Percentiles rank a stretch among this genome's conserved stretches.
Conservation (phyloP, 2,888 invertebrate species). For the Ochropleura leucogaster region DNA sequence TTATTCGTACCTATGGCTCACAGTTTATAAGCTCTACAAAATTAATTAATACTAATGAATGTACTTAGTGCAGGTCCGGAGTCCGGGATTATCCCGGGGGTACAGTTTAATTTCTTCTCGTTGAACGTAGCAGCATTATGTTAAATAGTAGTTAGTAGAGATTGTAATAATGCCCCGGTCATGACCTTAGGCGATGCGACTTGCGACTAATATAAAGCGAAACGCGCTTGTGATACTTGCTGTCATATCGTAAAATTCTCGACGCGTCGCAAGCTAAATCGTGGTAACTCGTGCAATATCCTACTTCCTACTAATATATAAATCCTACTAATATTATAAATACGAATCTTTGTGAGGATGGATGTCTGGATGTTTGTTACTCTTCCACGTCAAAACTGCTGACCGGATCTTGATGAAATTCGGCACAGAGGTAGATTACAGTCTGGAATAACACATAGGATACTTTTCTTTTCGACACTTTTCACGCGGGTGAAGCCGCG, state of each 20-base stretch:
- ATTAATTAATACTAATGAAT: slow-evolving; percentile 80
- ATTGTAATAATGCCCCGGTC: slow-evolving; percentile 49
- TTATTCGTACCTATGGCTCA: slow-evolving; percentile 47
- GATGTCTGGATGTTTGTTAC: no score
- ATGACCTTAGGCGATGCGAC: neutral
- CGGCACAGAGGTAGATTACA: no score
- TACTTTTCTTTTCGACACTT: no score
- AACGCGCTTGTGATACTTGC: neutral
- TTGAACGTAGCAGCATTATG: slow-evolving; percentile 72
- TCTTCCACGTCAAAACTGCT: no score
- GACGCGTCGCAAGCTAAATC: neutral
- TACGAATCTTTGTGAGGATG: no score
- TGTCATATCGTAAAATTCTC: neutral
- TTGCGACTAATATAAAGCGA: neutral
- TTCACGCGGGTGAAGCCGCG: no score
- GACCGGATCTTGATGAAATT: no score
- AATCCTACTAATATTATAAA: no score
- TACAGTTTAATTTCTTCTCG: slow-evolving; percentile 76
- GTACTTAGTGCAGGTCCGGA: slow-evolving; percentile 67
- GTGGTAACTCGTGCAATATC: neutral
- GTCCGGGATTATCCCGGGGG: slow-evolving; percentile 69
- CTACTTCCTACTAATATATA: no score
- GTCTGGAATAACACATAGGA: no score
- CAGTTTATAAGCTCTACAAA: slow-evolving; percentile 71
- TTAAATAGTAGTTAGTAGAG: slow-evolving; percentile 63